phyloP scores from a whole-genome alignment of 1,140 invertebrate genomes.

The Oedothorax gibbosus region DNA sequence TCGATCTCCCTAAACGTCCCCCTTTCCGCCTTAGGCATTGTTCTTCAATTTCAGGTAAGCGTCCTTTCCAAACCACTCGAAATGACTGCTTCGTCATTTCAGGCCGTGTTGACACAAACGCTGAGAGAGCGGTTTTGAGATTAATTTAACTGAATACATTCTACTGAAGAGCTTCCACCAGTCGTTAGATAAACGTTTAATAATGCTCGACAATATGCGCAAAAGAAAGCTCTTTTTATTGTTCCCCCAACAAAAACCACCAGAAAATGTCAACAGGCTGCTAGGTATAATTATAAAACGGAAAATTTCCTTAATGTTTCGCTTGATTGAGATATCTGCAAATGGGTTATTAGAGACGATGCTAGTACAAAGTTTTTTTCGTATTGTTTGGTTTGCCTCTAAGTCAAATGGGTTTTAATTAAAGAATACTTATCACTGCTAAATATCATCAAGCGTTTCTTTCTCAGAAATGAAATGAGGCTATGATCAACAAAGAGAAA shows the following conservation, averaged over 20 bases:
- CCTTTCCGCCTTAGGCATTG: conserved; percentile 34
- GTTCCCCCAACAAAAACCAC: background rate
- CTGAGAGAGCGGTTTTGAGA: conserved; percentile 15
- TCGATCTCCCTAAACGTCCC: background rate
- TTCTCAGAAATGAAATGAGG: background rate
- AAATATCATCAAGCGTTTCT: background rate
- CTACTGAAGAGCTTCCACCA: background rate
- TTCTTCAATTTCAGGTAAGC: conserved; percentile 32
- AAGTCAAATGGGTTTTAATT: conserved; percentile 41
- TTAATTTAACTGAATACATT: conserved; percentile 39
- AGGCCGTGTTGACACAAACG: conserved; percentile 42
- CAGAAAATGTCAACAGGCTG: conserved; percentile 23
- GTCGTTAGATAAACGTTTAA: too few relatives aligned
- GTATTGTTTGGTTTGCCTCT: conserved; percentile 13
- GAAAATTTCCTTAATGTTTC: conserved; percentile 5
- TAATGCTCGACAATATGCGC: too few relatives aligned
- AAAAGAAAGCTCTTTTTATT: background rate
- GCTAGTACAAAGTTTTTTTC: background rate
- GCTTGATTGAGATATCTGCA: conserved; percentile 3
- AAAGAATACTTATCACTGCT: conserved; percentile 5
- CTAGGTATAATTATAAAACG: conserved; percentile 27
- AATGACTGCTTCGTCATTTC: conserved; percentile 25
- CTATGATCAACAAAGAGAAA: conserved; percentile 12
- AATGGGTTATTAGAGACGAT: background rate
- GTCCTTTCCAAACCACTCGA: conserved; percentile 16